Evolutionary conservation across 2,888 invertebrate species (phyloP).

Genomic region (Pristionchus arcanus): DNA sequence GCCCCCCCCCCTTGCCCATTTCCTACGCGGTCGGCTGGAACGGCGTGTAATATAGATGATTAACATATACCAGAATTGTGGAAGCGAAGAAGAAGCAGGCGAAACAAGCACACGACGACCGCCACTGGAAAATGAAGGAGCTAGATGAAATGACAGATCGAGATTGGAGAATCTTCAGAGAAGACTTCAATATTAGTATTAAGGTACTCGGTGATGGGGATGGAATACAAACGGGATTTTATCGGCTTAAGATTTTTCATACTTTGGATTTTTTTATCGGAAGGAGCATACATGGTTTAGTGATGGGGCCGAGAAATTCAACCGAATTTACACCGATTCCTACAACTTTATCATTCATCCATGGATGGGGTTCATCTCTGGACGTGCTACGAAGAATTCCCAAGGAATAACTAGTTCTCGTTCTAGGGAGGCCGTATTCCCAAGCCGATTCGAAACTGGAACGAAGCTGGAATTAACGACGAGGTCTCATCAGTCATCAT

Average conservation of each 20-base stretch:
- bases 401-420: not conserved
- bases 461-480: constrained; percentile 91
- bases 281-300: too few species aligned
- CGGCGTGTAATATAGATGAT: too few species aligned
- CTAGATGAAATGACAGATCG: constrained; percentile 96
- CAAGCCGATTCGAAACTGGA: constrained; percentile 95
- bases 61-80: constrained; percentile 65
- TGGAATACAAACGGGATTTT: not conserved
- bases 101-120: constrained; percentile 98
- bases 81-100: constrained; percentile 85
- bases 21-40: too few species aligned
- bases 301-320: too few species aligned
- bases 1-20: too few species aligned
- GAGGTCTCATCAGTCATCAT: constrained; percentile 95
- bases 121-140: constrained; percentile 96
- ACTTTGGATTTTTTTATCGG: too few species aligned
- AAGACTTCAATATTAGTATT: constrained; percentile 98
- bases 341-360: too few species aligned
- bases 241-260: too few species aligned
- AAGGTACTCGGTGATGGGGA: constrained; percentile 82
- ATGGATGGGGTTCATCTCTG: too few species aligned
- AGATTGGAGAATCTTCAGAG: constrained; percentile 99
- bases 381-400: too few species aligned
- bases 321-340: too few species aligned
- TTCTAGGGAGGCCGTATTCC: constrained; percentile 88